Conservation (phyloP, 2,888 invertebrate species). For the Apamea crenata region DNA sequence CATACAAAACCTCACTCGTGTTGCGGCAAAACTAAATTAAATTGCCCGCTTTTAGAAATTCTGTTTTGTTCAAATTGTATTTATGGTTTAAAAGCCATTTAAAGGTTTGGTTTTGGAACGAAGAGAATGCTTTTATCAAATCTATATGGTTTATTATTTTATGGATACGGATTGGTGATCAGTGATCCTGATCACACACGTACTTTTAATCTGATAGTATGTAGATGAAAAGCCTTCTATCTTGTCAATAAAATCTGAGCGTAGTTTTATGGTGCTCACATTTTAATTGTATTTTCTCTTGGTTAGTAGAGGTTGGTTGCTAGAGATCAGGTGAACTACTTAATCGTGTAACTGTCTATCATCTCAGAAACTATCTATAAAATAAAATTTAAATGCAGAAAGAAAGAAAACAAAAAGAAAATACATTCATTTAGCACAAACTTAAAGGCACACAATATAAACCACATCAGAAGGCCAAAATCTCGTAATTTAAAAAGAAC, state of each 20-base stretch:
- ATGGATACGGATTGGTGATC: background rate
- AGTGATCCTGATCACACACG: too few species aligned
- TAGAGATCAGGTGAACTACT: too few species aligned
- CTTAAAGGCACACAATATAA: too few species aligned
- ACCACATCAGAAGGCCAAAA: too few species aligned
- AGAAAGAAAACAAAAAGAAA: too few species aligned
- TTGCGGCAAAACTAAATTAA: slow-evolving; percentile 22
- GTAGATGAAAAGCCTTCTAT: background rate
- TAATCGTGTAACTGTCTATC: background rate
- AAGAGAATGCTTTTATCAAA: background rate
- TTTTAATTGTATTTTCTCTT: background rate
- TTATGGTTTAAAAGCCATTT: background rate
- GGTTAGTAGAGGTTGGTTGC: too few species aligned
- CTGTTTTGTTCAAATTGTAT: slow-evolving; percentile 7
- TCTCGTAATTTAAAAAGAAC: too few species aligned
- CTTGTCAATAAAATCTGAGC: background rate
- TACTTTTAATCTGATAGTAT: background rate
- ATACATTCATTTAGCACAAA: too few species aligned
- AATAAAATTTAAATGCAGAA: too few species aligned
- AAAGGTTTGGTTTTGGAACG: background rate
- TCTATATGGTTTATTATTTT: background rate
- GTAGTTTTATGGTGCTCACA: too few species aligned
- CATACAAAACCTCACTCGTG: slow-evolving; percentile 16
- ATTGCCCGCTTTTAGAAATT: slow-evolving; percentile 5
- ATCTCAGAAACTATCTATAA: too few species aligned